Evolutionary conservation across 2,797 vertebrate species (phyloP), one percentile per base, ranked within the genome.

Genomic region (Paramormyrops hopkinsi): DNA sequence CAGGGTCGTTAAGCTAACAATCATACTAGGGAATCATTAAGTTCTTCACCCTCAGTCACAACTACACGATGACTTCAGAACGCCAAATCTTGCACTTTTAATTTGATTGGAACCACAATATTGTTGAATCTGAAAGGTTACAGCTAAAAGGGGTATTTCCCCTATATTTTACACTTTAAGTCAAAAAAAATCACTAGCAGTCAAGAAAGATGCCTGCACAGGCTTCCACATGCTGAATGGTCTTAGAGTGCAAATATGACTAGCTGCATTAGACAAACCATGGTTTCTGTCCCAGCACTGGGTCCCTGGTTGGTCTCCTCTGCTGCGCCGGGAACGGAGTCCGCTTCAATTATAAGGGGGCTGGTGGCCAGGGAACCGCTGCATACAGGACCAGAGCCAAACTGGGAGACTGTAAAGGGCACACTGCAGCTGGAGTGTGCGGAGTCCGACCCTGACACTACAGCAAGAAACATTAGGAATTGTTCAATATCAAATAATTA

Each of bases 281-380:
- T 12, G 14, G 65, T 54, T 53, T 19, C 84, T n/a, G 4, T 37
- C 7, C 22, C 86, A 82, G 89, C 83, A 56, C 69, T 41, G 41
- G 89, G 56, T 5, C 17, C 73, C 25, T 25, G 53, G 2, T 9
- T 12, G 6, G 22, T 41, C 17, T 53, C 54, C 44, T 65, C 19
- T 29, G 44, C 41, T 25, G 29, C 4, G 0, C 3, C 8, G 0
- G 22, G 37, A 3, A 2, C 51, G 33, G 85, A 33, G 90, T 76
- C 88, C 51, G 91, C 91, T 82, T 91, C 89, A 89, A 88, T 89
- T 86, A 14, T 86, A 41, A 29, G 22, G 11, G 50, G 46, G 33
- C 53, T 11, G 8, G 73, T 33, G 2, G 89, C 19, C 12, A 73
- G 11, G 25, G 73, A 22, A 22, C n/a, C 17, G 14, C 84, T 50